A percentile compares a stretch with the other conserved stretches of the same genome.
phyloP scores from a whole-genome alignment of 1,140 invertebrate species.

The Brachionus asplanchnoidis region DNA sequence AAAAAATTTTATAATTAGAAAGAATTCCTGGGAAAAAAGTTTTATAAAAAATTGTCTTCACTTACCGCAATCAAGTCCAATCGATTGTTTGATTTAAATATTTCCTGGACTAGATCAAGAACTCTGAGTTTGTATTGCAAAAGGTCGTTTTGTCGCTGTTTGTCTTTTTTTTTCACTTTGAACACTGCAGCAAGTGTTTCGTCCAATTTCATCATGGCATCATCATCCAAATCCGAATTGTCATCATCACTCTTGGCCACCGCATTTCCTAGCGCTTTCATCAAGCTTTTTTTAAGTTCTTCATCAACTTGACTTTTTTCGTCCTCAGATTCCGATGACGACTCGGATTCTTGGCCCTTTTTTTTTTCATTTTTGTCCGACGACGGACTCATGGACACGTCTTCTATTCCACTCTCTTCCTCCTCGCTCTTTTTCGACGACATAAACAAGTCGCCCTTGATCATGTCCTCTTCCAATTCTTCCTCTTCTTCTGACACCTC shows the following conservation, averaged over 20 bases:
- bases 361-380: conserved; percentile 21
- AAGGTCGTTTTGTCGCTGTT: conserved; percentile 21
- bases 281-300: neutral
- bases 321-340: neutral
- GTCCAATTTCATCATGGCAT: conserved; percentile 38
- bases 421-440: conserved; percentile 19
- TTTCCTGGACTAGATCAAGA: neutral
- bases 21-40: neutral
- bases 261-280: conserved; percentile 1
- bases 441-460: conserved; percentile 11
- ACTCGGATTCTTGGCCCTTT: neutral
- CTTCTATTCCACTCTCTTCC: conserved; percentile 23
- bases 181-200: conserved; percentile 22
- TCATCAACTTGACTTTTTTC: neutral
- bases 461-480: neutral
- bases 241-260: neutral
- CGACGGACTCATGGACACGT: conserved; percentile 9
- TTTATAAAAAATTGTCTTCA: neutral
- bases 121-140: conserved; percentile 15
- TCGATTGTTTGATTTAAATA: conserved; percentile 27
- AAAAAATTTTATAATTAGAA: no score
- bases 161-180: conserved; percentile 40
- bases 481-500: neutral
- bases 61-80: conserved; percentile 6
- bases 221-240: conserved; percentile 22